A percentile compares a stretch with the other conserved stretches of the same genome.
phyloP scores from a whole-genome alignment of 2,888 invertebrate genomes.

The Torymus aiolomorphi region DNA sequence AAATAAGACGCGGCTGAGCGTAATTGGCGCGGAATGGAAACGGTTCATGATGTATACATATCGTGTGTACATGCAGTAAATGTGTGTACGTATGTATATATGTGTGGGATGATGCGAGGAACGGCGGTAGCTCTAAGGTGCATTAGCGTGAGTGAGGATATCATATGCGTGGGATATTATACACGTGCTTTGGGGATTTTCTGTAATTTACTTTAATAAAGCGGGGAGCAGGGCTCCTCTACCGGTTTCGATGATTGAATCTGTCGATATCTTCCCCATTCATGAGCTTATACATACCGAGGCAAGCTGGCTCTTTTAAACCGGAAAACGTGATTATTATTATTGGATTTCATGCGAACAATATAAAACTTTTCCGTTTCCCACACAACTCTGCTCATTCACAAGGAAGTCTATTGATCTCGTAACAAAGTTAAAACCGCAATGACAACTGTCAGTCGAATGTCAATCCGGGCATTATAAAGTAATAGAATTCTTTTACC shows the following conservation, averaged over 20 bases:
- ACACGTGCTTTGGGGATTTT: slow-evolving; percentile 20
- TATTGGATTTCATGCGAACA: slow-evolving; percentile 13
- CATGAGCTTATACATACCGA: no score
- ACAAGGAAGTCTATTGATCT: no score
- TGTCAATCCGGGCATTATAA: no score
- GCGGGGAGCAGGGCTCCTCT: neutral
- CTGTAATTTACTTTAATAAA: slow-evolving; percentile 34
- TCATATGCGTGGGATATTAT: neutral
- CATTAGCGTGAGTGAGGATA: no score
- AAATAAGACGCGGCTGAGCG: slow-evolving; percentile 8
- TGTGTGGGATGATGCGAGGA: neutral
- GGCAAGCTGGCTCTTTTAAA: neutral
- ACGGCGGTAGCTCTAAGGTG: no score
- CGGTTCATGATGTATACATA: neutral
- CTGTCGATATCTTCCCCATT: neutral
- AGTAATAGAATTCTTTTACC: no score
- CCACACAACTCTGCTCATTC: no score
- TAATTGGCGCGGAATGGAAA: slow-evolving; percentile 17
- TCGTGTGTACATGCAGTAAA: neutral
- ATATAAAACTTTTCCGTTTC: slow-evolving; percentile 5
- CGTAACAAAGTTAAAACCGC: neutral
- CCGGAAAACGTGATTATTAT: slow-evolving; percentile 6
- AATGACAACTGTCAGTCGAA: neutral
- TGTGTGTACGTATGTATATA: neutral
- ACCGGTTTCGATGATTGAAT: slow-evolving; percentile 26